These are phyloP conservation scores for Epizoanthus ramosus DNA, from an alignment of 92 coral and sea anemone genomes.

Conservation along the genomic window DNA sequence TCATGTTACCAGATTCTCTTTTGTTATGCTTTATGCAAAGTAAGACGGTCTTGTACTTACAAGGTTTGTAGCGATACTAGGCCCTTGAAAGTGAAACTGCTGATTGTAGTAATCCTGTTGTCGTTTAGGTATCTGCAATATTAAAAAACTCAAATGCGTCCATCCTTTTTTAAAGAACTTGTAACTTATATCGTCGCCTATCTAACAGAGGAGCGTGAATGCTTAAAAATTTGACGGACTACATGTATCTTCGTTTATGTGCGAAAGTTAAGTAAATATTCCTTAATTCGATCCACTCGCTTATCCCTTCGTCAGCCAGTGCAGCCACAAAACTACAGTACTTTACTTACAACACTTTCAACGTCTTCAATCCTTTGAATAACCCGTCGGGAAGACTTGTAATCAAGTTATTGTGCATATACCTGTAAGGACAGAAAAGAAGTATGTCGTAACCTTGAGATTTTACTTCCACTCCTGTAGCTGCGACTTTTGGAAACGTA, in stretches of 20 bases:
- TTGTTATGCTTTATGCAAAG: no score
- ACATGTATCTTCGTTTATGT: background rate
- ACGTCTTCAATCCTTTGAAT: conserved; percentile 10
- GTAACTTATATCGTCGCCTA: background rate
- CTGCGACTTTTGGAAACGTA: no score
- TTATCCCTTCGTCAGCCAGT: background rate
- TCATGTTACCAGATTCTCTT: no score
- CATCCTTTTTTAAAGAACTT: background rate
- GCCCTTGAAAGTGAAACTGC: conserved; percentile 9
- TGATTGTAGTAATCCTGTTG: conserved; percentile 17
- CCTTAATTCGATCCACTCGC: background rate
- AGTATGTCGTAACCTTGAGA: no score
- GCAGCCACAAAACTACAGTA: background rate
- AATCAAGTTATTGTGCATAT: conserved; percentile 7
- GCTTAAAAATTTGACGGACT: background rate
- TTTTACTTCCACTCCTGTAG: no score
- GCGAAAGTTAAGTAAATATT: background rate
- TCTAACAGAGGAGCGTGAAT: background rate
- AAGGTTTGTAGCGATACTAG: background rate
- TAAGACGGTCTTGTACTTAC: background rate
- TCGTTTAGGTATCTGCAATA: conserved; percentile 26
- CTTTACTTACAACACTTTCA: conserved; percentile 29
- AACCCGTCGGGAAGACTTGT: conserved; percentile 16
- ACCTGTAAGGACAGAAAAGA: background rate
- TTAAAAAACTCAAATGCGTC: background rate